Base-by-base conservation (phyloP, 1,140 invertebrate genomes). In the Calliopsis andreniformis region DNA sequence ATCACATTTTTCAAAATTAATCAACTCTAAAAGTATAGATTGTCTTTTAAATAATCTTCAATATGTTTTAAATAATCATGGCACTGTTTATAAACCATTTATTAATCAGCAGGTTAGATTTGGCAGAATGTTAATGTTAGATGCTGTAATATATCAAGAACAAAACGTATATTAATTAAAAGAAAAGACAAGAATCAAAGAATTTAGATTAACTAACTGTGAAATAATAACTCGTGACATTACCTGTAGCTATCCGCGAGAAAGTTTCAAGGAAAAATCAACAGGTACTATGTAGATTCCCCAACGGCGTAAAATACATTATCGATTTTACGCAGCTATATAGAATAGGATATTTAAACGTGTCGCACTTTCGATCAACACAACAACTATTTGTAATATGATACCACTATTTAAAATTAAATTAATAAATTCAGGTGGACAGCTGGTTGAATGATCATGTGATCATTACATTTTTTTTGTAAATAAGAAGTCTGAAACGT, bases 241-340 rank as follows among this genome's bases (percentile, higher is more conserved):
- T 75, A 75, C 71, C 71, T 75, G 51, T 18, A 12, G 14, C 30
- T 16, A n/a, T 64, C 5, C 1, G 14, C 16, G 25, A 3, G 14
- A 70, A n/a, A 12, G 20, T 67, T 56, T 47, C 2, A 32, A 45
- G 20, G 23, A 45, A 67, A 47, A 39, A 39, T 67, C 71, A 75
- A 75, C 63, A 67, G 71, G 51, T 73, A 73, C 18, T 6, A 47
- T n/a, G 68, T 58, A 61, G 39, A 30, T 51, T 71, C 39, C 23
- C 39, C 62, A 45, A 75, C 42, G 51, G 55, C 30, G 63, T 35
- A 66, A 49, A 66, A 28, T 39, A 12, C 39, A 56, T 43, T 67
- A 75, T 75, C 39, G 71, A 75, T 75, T 75, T 67, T 75, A 16
- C 23, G n/a, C 5, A 64, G 12, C 56, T 45, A 16, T 10, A 30